Percentiles rank a stretch among this genome's conserved stretches.
Evolutionary conservation across 2,797 vertebrate genomes (phyloP).

Genomic region (Macropus fuliginosus): DNA sequence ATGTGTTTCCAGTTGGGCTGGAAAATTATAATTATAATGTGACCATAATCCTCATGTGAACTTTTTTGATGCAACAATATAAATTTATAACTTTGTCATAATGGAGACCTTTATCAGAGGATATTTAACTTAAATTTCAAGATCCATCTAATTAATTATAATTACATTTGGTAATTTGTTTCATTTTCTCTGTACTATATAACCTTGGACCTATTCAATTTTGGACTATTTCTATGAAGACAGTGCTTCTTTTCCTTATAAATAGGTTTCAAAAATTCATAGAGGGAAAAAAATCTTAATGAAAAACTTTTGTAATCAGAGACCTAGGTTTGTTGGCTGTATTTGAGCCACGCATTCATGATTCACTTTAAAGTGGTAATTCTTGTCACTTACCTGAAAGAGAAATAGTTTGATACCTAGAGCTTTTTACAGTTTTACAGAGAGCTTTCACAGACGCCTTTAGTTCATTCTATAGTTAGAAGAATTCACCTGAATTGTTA

Average conservation of each 20-base stretch:
- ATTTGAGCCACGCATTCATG: background rate
- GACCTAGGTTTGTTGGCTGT: background rate
- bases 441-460: background rate
- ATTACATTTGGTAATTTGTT: slow-evolving; percentile 27
- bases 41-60: slow-evolving; percentile 67
- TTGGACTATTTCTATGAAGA: slow-evolving; percentile 26
- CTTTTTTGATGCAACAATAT: slow-evolving; percentile 41
- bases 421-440: background rate
- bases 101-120: slow-evolving; percentile 40
- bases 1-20: slow-evolving; percentile 64
- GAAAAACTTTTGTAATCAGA: slow-evolving; percentile 43
- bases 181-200: slow-evolving; percentile 55
- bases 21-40: slow-evolving; percentile 67
- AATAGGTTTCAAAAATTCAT: slow-evolving; percentile 23
- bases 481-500: background rate
- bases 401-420: background rate
- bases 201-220: slow-evolving; percentile 20
- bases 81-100: slow-evolving; percentile 54
- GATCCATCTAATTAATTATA: background rate
- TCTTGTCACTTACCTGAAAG: background rate
- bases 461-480: background rate
- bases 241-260: slow-evolving; percentile 4
- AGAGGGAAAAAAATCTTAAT: slow-evolving; percentile 6
- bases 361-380: background rate
- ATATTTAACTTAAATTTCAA: slow-evolving; percentile 54